Evolutionary conservation across 30 jellyfish, hydroid and myxozoan genomes (phyloP).

Genomic region (Cassiopea xamachana): DNA sequence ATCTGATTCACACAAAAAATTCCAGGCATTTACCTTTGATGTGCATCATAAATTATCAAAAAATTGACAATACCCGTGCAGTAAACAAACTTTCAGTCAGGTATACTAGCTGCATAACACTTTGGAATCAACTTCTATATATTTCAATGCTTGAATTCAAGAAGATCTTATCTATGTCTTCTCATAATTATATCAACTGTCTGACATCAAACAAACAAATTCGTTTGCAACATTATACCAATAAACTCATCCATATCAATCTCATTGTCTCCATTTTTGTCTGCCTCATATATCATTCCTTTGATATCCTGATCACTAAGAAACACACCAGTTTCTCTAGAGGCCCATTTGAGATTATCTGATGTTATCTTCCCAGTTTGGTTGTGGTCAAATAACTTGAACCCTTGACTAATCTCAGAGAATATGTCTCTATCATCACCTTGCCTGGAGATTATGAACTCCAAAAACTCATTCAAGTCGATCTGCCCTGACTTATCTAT

Average conservation of each 20-base stretch:
- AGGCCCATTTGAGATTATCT: slow-evolving; percentile 66
- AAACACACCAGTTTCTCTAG: slow-evolving; percentile 57
- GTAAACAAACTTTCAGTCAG: too few species aligned
- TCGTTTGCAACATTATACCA: slow-evolving; percentile 65
- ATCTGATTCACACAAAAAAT: too few species aligned
- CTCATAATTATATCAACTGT: too few species aligned
- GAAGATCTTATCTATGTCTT: too few species aligned
- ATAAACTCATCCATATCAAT: slow-evolving; percentile 67
- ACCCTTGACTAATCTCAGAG: slow-evolving; percentile 74
- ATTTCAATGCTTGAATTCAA: too few species aligned
- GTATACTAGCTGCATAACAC: too few species aligned
- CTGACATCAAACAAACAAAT: slow-evolving; percentile 28
- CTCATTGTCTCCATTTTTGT: slow-evolving; percentile 78
- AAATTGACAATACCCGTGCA: too few species aligned
- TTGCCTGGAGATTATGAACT: slow-evolving; percentile 72
- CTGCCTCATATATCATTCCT: slow-evolving; percentile 78
- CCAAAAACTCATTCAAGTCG: slow-evolving; percentile 74
- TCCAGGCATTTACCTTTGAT: too few species aligned
- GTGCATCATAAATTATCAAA: too few species aligned
- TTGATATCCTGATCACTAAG: slow-evolving; percentile 53
- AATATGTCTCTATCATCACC: slow-evolving; percentile 73
- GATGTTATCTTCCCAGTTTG: slow-evolving; percentile 59
- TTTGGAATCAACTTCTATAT: too few species aligned
- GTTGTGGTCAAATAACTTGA: slow-evolving; percentile 50
- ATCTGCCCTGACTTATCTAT: slow-evolving; percentile 65